Base-by-base conservation (phyloP, 2,113 vertebrate species). In the Corythornis madagascariensis region DNA sequence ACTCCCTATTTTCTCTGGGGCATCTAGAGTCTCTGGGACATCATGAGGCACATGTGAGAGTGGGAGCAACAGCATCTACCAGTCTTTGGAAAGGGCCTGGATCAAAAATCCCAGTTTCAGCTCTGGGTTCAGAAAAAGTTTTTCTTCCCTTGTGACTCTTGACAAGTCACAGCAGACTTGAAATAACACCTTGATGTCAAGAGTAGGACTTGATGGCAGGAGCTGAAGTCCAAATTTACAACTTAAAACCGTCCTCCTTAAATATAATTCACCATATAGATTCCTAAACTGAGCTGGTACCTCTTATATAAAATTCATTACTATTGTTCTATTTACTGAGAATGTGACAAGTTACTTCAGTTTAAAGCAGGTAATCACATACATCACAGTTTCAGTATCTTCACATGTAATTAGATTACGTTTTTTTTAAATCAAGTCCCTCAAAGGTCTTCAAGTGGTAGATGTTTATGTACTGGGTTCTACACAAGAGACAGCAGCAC, bases 141-240 rank as follows among this genome's bases (percentile, higher is more conserved):
- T 61, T 76, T 82, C 18, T n/a, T 61, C 25, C 21, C n/a, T 4
- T 13, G 38, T n/a, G 22, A 48, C 43, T 73, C 64, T 26, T 43
- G 29, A 42, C 13, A 92, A 85, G 24, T 42, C 15, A 52, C 5
- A 77, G 47, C 11, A 69, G 40, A 75, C 78, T 0, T 43, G 13
- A 75, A 78, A 67, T 9, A 45, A 10, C 6, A 12, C 6, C 26
- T 60, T 33, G 43, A 29, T 2, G 0, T 5, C 0, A 1, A 60
- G 3, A 87, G 21, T 15, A 74, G 43, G 20, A 78, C 9, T 43
- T 31, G 4, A 50, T 35, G 21, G 28, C 11, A 22, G 31, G 33
- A 87, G 31, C 14, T 45, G 16, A 86, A 85, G 55, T n/a, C 21
- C 47, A 47, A 61, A 50, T 79, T 45, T 53, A 7, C 17, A 55